Conservation (phyloP, 1,140 invertebrate genomes). For the Penaeus japonicus region DNA sequence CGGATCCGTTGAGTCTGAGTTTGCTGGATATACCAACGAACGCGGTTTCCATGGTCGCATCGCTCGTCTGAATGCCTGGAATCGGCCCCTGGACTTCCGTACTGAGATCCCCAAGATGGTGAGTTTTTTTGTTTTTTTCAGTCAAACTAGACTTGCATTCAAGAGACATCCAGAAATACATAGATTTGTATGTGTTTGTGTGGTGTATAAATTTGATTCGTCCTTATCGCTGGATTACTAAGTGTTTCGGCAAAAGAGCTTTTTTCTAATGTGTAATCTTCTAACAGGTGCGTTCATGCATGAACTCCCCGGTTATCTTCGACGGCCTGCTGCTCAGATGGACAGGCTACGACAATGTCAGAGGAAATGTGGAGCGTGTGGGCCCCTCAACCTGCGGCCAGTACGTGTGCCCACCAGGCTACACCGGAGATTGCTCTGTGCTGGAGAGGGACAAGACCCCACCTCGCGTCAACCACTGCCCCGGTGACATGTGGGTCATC, state of each 20-base stretch:
- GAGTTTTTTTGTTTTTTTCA: conserved; percentile 7
- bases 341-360: conserved; percentile 88
- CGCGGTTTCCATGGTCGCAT: conserved; percentile 93
- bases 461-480: conserved; percentile 87
- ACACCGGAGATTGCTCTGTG: conserved; percentile 85
- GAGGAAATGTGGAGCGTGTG: conserved; percentile 88
- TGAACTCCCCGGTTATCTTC: conserved; percentile 89
- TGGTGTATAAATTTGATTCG: too few relatives aligned
- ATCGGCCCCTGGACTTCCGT: conserved; percentile 85
- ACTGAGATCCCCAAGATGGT: conserved; percentile 90
- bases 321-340: conserved; percentile 86
- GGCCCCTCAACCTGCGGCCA: conserved; percentile 92
- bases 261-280: conserved; percentile 61
- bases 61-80: conserved; percentile 95
- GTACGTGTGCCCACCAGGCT: conserved; percentile 83
- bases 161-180: background rate
- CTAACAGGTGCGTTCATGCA: conserved; percentile 70
- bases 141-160: background rate
- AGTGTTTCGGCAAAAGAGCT: conserved; percentile 63
- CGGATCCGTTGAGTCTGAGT: conserved; percentile 77
- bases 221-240: too few relatives aligned
- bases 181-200: too few relatives aligned
- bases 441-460: conserved; percentile 80
- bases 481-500: conserved; percentile 92
- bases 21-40: conserved; percentile 76